Evolutionary conservation across 2,113 vertebrate species (phyloP), one percentile per base, ranked within the genome.

Genomic region (Anguilla japonica): DNA sequence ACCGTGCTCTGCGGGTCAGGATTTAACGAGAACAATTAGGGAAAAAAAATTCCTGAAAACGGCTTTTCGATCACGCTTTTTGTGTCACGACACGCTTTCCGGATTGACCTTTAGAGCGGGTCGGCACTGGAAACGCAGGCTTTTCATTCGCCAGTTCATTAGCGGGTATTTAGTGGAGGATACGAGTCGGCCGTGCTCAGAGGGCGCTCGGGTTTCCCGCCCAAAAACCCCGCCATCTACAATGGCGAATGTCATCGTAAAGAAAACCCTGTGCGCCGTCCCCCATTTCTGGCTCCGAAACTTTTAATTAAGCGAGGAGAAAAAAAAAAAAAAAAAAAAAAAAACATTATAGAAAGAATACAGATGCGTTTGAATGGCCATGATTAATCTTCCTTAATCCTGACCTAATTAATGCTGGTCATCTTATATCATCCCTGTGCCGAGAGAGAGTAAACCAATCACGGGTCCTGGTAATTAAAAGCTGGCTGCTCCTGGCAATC

Each of bases 361-460:
- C 26, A 8, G 34, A 79, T n/a, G 79, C 82, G 3, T 57, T 84
- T 41, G 83, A 6, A 79, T 56, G 86, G 91, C 71, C 89, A 8
- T 87, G 87, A 92, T 93, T 93, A 92, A 94, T 94, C 88, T 90
- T 91, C 75, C 78, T 81, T 86, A 89, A 90, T 91, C 90, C 90
- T 75, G 0, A 43, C 92, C 91, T 96, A 95, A 95, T 95, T 94
- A 95, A 93, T 92, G 40, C 40, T 41, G 93, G 93, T 94, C 94
- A 94, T 93, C 93, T 91, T 89, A 89, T 92, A 94, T 93, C 89
- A 86, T 81, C 88, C 91, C 89, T 91, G 91, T 92, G 92, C 91
- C 92, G 92, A 90, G 90, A 90, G 87, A 88, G 83, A 82, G 90
- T 90, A 88, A 86, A 92, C 86, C 81, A 85, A 90, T 92, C 91